phyloP scores from a whole-genome alignment of 2,888 invertebrate genomes.

The Molorchus minor region DNA sequence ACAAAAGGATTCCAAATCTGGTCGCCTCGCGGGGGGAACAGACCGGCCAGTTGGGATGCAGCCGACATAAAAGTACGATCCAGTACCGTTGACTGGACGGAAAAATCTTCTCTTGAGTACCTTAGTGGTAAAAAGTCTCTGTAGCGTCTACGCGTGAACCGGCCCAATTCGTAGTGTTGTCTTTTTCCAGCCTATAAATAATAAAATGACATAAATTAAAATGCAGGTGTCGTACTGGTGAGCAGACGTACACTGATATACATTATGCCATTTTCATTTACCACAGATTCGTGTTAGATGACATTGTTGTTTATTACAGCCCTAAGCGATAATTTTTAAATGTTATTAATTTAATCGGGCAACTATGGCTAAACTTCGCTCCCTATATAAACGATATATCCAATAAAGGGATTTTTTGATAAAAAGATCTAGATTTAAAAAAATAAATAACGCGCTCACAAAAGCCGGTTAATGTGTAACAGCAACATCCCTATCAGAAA shows the following conservation, averaged over 20 bases:
- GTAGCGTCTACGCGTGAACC: background rate
- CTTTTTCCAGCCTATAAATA: background rate
- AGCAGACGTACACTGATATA: no score
- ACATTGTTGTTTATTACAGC: background rate
- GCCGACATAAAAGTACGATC: constrained; percentile 7
- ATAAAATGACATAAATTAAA: background rate
- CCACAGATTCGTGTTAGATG: no score
- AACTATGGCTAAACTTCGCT: no score
- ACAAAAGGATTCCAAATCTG: background rate
- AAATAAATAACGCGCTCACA: background rate
- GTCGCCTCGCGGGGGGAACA: background rate
- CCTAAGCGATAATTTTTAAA: background rate
- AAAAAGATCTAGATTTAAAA: no score
- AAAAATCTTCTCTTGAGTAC: background rate
- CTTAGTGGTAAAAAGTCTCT: background rate
- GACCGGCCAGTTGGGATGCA: background rate
- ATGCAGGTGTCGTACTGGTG: background rate
- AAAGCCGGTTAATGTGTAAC: background rate
- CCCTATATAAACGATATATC: no score
- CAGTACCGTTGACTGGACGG: background rate
- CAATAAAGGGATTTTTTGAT: no score
- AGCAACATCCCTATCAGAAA: background rate
- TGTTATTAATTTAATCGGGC: background rate
- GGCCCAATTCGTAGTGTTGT: constrained; percentile 4
- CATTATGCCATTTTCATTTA: no score